Evolutionary conservation across 2,113 vertebrate genomes (phyloP).

Genomic region (Spea bombifrons): DNA sequence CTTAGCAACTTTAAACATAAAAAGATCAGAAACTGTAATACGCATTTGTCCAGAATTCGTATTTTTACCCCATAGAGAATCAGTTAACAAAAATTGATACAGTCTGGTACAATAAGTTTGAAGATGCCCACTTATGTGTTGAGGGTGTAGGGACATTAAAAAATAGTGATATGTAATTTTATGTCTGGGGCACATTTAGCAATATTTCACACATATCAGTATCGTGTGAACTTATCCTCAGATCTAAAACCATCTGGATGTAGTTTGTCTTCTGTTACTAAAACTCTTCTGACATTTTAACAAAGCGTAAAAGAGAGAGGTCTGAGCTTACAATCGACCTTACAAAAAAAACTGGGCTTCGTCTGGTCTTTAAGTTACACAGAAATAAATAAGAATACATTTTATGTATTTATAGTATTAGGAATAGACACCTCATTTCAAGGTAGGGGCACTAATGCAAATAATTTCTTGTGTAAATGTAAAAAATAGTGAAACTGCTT

Average conservation of each 20-base stretch:
- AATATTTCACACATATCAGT: conserved; percentile 48
- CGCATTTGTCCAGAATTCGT: background rate
- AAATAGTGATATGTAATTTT: conserved; percentile 39
- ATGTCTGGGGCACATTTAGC: conserved; percentile 43
- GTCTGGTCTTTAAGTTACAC: too few relatives aligned
- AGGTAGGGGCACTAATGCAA: too few relatives aligned
- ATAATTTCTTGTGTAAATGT: too few relatives aligned
- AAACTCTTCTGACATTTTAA: conserved; percentile 26
- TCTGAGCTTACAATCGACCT: too few relatives aligned
- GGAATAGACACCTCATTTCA: too few relatives aligned
- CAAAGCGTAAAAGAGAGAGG: background rate
- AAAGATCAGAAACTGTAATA: background rate
- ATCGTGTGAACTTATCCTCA: conserved; percentile 27
- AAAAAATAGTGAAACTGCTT: too few relatives aligned
- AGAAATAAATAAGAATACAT: too few relatives aligned
- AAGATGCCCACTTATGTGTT: conserved; percentile 26
- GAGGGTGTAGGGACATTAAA: background rate
- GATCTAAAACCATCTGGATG: conserved; percentile 45
- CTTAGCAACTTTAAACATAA: background rate
- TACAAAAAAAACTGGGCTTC: too few relatives aligned
- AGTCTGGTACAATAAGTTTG: conserved; percentile 4
- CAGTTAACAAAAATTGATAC: conserved; percentile 12
- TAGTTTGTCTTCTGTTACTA: conserved; percentile 39
- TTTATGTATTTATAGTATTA: too few relatives aligned
- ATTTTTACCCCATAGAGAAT: conserved; percentile 13